Evolutionary conservation across 2,113 vertebrate genomes (phyloP), one percentile per base, ranked within the genome.

Genomic region (Dromas ardeola): DNA sequence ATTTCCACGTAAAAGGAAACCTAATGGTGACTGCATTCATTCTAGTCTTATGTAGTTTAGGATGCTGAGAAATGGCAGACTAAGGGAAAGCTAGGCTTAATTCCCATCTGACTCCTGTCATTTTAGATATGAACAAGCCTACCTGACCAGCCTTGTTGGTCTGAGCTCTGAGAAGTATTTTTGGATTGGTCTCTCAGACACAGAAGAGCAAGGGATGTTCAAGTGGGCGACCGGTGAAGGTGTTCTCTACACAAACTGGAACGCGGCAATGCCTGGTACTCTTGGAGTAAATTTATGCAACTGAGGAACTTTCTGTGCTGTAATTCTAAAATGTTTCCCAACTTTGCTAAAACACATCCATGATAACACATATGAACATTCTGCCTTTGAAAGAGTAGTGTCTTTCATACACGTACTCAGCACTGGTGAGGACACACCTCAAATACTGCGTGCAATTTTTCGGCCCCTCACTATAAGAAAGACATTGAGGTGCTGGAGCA

Each of bases 121-220:
- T 96, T 94, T 65, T 95, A 99, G 99, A 87, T 99, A 99, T 94
- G 99, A 99, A 80, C 99, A 99, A 96, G 99, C 99, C 56, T 99
- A 98, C 95, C 96, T 99, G 86, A 98, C 99, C 87, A 99, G 99
- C 96, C 94, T 99, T 29, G 87, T 99, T 94, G 99, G 99, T 81
- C 93, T 99, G 93, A 98, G 99, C 71, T 98, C 99, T 80, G 99
- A 99, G 87, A 99, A 98, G 67, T 99, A 99, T 93, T 99, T 99
- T 94, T 99, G 99, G 99, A 99, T 96, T 45, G 99, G 99, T 56
- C 96, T 99, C 63, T 99, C 98, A 34, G 99, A 99, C 76, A 95
- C 67, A 15, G 97, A 96, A 29, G 96, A 98, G 38, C 97, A 42
- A 80, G 97, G 95, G n/a, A 97, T 70, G 25, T 99, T 99, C 83